phyloP scores from a whole-genome alignment of 1,140 invertebrate species.

The Triops longicaudatus region DNA sequence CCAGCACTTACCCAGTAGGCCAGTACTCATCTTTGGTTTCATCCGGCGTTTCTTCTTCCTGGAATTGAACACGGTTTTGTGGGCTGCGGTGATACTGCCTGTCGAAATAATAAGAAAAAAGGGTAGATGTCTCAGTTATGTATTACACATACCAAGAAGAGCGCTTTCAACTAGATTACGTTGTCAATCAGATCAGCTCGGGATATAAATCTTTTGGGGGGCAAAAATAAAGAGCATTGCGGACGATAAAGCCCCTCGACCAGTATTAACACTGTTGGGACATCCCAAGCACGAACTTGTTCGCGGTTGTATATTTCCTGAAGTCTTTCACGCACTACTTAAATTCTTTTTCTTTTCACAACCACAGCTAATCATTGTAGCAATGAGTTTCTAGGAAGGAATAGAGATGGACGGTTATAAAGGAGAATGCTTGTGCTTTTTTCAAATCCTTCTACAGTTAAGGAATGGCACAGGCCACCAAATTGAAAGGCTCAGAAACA shows the following conservation, averaged over 20 bases:
- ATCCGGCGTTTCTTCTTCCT: not conserved
- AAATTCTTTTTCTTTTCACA: not conserved
- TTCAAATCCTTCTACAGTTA: not conserved
- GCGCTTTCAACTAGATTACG: not conserved
- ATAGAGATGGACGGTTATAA: no score
- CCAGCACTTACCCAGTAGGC: not conserved
- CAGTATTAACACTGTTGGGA: not conserved
- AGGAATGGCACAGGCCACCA: not conserved
- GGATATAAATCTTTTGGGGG: not conserved
- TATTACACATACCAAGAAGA: not conserved
- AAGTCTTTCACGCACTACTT: not conserved
- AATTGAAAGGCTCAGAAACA: not conserved
- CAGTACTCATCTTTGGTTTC: not conserved
- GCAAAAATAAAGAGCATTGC: not conserved
- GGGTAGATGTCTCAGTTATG: not conserved
- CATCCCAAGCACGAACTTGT: constrained; percentile 7
- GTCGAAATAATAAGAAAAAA: not conserved
- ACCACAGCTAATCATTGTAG: not conserved
- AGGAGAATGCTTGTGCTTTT: not conserved
- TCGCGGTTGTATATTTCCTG: not conserved
- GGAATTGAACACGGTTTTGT: not conserved
- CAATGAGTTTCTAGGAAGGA: not conserved
- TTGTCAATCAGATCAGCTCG: not conserved
- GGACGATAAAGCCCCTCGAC: not conserved
- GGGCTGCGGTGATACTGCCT: not conserved